Evolutionary conservation across 2,113 vertebrate species (phyloP), one percentile per base, ranked within the genome.

Genomic region (Phyllopteryx taeniolatus): DNA sequence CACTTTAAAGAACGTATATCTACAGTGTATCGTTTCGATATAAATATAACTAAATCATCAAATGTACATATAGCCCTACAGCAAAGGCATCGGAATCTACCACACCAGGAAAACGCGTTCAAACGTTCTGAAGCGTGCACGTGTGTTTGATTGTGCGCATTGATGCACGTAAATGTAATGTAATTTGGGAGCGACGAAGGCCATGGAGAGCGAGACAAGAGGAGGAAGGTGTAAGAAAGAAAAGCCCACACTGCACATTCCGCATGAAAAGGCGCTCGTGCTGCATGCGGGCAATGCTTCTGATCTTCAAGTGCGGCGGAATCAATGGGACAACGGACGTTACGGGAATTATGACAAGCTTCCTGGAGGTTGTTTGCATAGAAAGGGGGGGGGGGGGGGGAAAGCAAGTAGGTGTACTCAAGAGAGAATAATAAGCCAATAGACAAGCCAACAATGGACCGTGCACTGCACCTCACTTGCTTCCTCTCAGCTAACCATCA

Each of bases 231-330:
- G 73, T 15, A 15, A 67, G 12, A 17, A 49, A 6, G 51, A 44
- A 70, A 47, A 69, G 61, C 42, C 44, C 59, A 53, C 3, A 9
- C 10, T 22, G 75, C 49, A 51, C 14, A 17, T 78, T 62, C 54
- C 19, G 13, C 31, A 72, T 68, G 56, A 60, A 71, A 65, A 57
- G 0, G 12, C 61, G 56, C 68, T 65, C 2, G 35, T 39, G 2
- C 35, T 72, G 59, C 68, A 33, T n/a, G 62, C 68, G 14, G 31
- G 13, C 31, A 17, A 17, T 35, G 31, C 59, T 17, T 51, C 71
- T 62, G 67, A 76, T 65, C 72, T 81, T 77, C 57, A 75, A 70
- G 68, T 70, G 65, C 46, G 31, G 31, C 43, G 43, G 64, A 74
- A 70, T 61, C 59, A 61, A 61, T 35, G 59, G 13, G 27, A 22